A percentile compares a stretch with the other conserved stretches of the same genome.
These are phyloP conservation scores for Caenorhabditis angaria DNA, from an alignment of 2,888 invertebrate genomes.

Conservation along the genomic window DNA sequence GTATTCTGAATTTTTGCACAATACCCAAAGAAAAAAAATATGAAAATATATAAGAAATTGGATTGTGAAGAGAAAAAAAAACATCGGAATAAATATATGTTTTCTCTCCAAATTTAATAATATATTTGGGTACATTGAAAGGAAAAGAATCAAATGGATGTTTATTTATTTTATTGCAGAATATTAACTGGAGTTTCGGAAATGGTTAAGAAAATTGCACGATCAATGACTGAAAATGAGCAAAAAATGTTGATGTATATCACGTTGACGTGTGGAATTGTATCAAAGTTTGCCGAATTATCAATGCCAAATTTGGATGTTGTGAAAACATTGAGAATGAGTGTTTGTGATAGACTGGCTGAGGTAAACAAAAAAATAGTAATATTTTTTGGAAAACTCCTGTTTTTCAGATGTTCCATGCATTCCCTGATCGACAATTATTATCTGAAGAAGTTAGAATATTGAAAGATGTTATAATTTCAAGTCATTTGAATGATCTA, in stretches of 20 bases:
- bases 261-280: constrained; percentile 31
- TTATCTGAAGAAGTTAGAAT: constrained; percentile 20
- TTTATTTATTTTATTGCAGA: too few relatives aligned
- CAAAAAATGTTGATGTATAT: constrained; percentile 36
- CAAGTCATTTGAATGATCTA: constrained; percentile 13
- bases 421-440: constrained; percentile 44
- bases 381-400: not conserved
- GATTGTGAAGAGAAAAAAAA: constrained; percentile 25
- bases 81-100: constrained; percentile 3
- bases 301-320: constrained; percentile 10
- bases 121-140: not conserved
- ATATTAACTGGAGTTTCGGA: constrained; percentile 35
- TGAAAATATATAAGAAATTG: constrained; percentile 28
- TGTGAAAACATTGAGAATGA: constrained; percentile 37
- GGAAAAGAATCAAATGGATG: not conserved
- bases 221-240: constrained; percentile 36
- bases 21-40: not conserved
- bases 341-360: constrained; percentile 33
- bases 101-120: constrained; percentile 1
- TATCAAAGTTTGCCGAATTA: constrained; percentile 21
- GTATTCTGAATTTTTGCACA: too few relatives aligned
- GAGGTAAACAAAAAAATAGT: constrained; percentile 25
- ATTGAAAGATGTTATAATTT: constrained; percentile 20
- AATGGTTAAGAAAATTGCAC: constrained; percentile 39
- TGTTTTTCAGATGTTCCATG: constrained; percentile 48